Evolutionary conservation across 2,113 vertebrate species (phyloP), one percentile per base, ranked within the genome.

Genomic region (Hippocampus barbouri): DNA sequence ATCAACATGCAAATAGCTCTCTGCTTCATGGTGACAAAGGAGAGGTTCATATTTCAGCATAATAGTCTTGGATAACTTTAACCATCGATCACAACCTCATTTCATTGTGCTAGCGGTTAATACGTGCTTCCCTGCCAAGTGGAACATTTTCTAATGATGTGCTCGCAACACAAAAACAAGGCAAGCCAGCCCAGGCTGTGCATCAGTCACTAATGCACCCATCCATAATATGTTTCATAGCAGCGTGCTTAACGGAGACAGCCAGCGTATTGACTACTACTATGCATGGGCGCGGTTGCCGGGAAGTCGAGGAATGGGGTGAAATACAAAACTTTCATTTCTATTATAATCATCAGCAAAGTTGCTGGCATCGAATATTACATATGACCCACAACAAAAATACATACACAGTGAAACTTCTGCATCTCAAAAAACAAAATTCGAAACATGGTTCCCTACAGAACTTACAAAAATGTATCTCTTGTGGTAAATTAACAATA

Each of bases 1-100:
- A 93, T 93, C 91, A 89, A 87, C 86, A 88, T 82, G 80, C 89
- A 92, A 92, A 93, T 91, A 90, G 90, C 87, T 83, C 88, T 79
- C 87, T 89, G 90, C 89, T 93, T 93, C 92, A 93, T 93, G 91
- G 92, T 89, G 86, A 92, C 93, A 93, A 94, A 93, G 90, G 91
- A 94, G 91, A 93, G 87, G 90, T 93, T 94, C 91, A 91, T 92
- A 93, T 93, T 93, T 92, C 93, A 94, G 88, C 84, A 89, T 93
- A 93, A 93, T 93, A 93, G 93, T 92, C 89, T 90, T 88, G 89
- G 87, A 93, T 93, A 93, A 94, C 91, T 94, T 93, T 93, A 91
- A 92, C 91, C 90, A 95, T 95, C 93, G 91, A 95, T 95, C 94
- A 95, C 91, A 89, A 91, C 91, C 94, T 94, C 92, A 90, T 95